Conservation (phyloP, 2,797 vertebrate species). For the Benthosema pterotum region DNA sequence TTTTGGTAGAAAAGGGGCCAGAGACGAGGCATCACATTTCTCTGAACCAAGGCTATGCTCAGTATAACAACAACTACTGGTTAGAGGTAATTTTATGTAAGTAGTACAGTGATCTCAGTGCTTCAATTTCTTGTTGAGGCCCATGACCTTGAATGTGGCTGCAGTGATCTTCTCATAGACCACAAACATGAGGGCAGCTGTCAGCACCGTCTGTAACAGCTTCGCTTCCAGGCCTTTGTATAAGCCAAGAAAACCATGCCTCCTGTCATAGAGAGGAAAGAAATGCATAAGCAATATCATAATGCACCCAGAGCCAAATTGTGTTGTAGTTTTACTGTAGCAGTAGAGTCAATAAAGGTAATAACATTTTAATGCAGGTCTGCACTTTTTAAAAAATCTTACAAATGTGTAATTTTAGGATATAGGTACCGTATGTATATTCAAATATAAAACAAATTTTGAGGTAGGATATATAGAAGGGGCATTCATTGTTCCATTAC, state of each 20-base stretch:
- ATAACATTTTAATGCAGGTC: too few relatives aligned
- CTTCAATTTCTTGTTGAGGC: slow-evolving; percentile 75
- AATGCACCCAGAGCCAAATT: too few relatives aligned
- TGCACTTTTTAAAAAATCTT: too few relatives aligned
- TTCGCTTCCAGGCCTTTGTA: slow-evolving; percentile 88
- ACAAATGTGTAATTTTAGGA: too few relatives aligned
- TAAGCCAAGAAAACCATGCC: slow-evolving; percentile 71
- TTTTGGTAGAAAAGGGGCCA: too few relatives aligned
- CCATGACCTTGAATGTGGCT: slow-evolving; percentile 82
- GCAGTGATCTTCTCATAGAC: slow-evolving; percentile 84
- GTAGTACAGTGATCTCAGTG: slow-evolving; percentile 41
- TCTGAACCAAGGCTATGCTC: not conserved
- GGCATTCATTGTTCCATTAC: too few relatives aligned
- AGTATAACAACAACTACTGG: not conserved
- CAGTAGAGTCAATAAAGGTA: too few relatives aligned
- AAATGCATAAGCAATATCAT: not conserved
- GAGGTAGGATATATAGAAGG: too few relatives aligned
- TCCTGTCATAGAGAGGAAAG: slow-evolving; percentile 55
- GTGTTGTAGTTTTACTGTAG: not conserved
- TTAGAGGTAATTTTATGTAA: slow-evolving; percentile 1
- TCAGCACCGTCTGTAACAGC: slow-evolving; percentile 84
- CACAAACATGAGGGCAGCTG: slow-evolving; percentile 85
- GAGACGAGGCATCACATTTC: not conserved
- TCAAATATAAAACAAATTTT: too few relatives aligned
- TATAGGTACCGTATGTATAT: too few relatives aligned